phyloP scores from a whole-genome alignment of 2,113 vertebrate genomes.

The Podarcis muralis region DNA sequence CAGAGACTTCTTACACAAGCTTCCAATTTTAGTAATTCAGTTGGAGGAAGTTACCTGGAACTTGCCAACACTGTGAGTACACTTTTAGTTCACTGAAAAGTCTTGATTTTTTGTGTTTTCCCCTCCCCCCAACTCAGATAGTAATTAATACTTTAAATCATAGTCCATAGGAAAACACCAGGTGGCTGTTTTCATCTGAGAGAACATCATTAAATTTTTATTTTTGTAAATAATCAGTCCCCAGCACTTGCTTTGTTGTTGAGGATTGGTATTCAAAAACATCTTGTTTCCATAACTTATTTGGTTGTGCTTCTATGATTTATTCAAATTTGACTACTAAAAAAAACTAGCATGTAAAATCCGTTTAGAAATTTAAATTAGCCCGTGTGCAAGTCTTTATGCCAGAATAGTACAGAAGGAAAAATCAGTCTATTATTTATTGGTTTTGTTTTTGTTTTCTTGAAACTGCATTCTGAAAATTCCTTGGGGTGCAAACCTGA shows the following conservation, averaged over 20 bases:
- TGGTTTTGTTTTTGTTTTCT: not conserved
- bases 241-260: constrained; percentile 13
- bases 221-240: not conserved
- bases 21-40: constrained; percentile 44
- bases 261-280: constrained; percentile 17
- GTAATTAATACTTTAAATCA: constrained; percentile 13
- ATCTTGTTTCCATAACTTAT: not conserved
- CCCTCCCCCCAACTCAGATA: not conserved
- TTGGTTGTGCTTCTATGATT: constrained; percentile 36
- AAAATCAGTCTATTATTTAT: not conserved
- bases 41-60: constrained; percentile 77
- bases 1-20: constrained; percentile 72
- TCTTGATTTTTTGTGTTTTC: constrained; percentile 32
- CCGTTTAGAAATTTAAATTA: not conserved
- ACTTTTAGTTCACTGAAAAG: constrained; percentile 15
- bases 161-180: not conserved
- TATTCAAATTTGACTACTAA: constrained; percentile 39
- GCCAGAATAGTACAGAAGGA: not conserved
- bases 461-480: not conserved
- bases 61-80: constrained; percentile 83
- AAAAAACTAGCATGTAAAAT: not conserved
- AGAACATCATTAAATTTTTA: constrained; percentile 33
- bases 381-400: not conserved
- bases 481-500: not conserved
- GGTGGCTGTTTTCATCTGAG: constrained; percentile 38